These are phyloP conservation scores for Willisornis vidua DNA, from an alignment of 2,113 vertebrate genomes.

Conservation along the genomic window DNA sequence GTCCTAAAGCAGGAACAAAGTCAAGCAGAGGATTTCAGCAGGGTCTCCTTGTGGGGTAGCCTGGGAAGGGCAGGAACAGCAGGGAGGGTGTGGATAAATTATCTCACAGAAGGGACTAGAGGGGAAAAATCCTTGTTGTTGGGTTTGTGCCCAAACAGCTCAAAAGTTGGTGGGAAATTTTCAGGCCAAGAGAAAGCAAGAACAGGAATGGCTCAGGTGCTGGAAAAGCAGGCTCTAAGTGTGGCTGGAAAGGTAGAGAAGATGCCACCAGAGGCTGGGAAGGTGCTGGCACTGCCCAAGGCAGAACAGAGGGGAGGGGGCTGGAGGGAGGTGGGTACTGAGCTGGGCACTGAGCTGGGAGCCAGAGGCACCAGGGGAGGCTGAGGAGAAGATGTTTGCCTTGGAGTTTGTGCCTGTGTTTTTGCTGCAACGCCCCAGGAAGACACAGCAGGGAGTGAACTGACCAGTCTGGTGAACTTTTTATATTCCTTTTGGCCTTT, in stretches of 20 bases:
- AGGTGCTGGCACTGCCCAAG: neutral
- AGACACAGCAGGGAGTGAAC: constrained; percentile 53
- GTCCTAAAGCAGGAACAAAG: neutral
- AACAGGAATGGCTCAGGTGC: neutral
- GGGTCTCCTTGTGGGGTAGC: neutral
- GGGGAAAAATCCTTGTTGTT: neutral
- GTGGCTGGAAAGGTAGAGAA: neutral
- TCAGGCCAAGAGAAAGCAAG: neutral
- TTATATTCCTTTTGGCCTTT: constrained; percentile 68
- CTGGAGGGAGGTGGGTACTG: neutral
- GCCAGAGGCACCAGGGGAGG: neutral
- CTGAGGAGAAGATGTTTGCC: constrained; percentile 39
- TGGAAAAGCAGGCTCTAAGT: neutral
- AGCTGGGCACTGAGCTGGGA: neutral
- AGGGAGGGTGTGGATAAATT: neutral
- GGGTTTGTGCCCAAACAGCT: neutral
- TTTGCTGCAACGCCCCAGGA: constrained; percentile 59
- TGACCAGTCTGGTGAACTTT: constrained; percentile 68
- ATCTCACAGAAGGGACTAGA: neutral
- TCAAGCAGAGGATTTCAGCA: neutral
- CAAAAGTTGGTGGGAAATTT: neutral
- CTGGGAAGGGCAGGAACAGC: neutral
- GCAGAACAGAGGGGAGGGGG: neutral
- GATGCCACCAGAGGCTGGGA: neutral
- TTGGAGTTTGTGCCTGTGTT: constrained; percentile 51